Evolutionary conservation across 2,113 vertebrate genomes (phyloP).

Genomic region (Isurus oxyrinchus): DNA sequence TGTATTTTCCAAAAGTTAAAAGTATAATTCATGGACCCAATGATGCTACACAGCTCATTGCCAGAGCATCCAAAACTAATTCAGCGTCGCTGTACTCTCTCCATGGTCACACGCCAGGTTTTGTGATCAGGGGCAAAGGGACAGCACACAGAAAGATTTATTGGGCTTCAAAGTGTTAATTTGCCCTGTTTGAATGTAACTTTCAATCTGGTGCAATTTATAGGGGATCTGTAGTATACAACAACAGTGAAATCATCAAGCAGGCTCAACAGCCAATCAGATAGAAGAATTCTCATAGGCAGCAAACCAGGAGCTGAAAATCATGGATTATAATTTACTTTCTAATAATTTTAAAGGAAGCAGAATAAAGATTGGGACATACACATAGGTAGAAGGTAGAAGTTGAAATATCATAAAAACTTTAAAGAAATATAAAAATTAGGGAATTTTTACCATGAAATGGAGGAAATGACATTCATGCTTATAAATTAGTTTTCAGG

Average conservation of each 20-base stretch:
- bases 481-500: not conserved
- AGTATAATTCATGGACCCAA: not conserved
- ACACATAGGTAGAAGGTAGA: not conserved
- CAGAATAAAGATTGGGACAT: not conserved
- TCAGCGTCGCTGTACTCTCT: not conserved
- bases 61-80: not conserved
- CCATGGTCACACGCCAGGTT: not conserved
- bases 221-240: too few species aligned
- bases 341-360: too few species aligned
- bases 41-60: not conserved
- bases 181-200: too few species aligned
- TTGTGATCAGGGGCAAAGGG: too few species aligned
- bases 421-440: not conserved
- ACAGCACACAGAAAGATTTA: too few species aligned
- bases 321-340: too few species aligned
- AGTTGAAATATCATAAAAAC: not conserved
- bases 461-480: not conserved
- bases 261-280: too few species aligned
- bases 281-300: too few species aligned
- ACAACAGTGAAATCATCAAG: too few species aligned
- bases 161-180: too few species aligned
- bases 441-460: not conserved
- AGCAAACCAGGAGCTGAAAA: too few species aligned
- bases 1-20: not conserved
- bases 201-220: too few species aligned